Conservation (phyloP, 2,888 invertebrate genomes). For the Choristoneura rosaceana region DNA sequence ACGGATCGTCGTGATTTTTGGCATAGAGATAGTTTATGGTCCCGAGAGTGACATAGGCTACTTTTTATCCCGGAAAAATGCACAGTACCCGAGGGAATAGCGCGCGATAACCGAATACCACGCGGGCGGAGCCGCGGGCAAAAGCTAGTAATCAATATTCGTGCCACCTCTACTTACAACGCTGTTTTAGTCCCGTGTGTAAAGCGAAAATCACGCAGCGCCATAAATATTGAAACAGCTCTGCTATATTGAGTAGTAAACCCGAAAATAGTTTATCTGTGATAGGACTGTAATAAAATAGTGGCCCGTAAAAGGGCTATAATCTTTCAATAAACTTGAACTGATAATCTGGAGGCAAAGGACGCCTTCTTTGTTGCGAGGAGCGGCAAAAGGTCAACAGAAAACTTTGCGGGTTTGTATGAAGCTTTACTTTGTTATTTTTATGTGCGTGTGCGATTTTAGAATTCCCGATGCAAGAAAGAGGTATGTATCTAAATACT, state of each 20-base stretch:
- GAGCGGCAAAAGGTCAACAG: background rate
- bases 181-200: background rate
- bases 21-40: no score
- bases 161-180: no score
- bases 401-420: background rate
- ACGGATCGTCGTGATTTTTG: no score
- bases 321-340: slow-evolving; percentile 35
- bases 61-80: no score
- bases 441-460: background rate
- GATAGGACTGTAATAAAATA: slow-evolving; percentile 26
- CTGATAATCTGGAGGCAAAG: slow-evolving; percentile 28
- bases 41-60: no score
- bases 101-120: no score
- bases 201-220: background rate
- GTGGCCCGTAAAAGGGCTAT: slow-evolving; percentile 31
- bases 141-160: background rate
- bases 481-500: no score
- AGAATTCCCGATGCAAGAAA: no score
- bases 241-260: slow-evolving; percentile 19
- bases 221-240: slow-evolving; percentile 11
- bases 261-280: slow-evolving; percentile 31
- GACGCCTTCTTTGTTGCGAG: background rate
- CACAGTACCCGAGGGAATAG: no score
- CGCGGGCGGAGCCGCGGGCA: no score
- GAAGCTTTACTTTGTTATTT: background rate